Conservation (phyloP, 1,140 invertebrate species). For the Cataglyphis hispanica region DNA sequence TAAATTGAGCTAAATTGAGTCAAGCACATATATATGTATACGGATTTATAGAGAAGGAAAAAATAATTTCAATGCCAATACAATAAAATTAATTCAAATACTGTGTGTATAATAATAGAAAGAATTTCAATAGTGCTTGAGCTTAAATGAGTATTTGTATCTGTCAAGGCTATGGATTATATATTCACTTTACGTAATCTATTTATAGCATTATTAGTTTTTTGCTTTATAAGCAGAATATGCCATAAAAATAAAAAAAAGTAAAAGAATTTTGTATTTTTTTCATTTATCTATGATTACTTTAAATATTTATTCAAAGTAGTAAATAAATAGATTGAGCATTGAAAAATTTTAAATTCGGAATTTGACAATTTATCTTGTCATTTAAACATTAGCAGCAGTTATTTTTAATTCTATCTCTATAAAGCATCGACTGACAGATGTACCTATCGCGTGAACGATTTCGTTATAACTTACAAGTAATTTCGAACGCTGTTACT, state of each 20-base stretch:
- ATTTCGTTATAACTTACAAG: constrained; percentile 72
- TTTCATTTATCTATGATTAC: neutral
- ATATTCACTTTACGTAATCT: neutral
- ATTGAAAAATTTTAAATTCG: neutral
- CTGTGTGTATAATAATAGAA: neutral
- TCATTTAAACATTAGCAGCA: constrained; percentile 36
- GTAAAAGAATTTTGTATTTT: neutral
- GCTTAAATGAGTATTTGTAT: neutral
- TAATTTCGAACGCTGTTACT: constrained; percentile 74
- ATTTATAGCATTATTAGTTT: neutral
- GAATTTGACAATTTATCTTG: neutral
- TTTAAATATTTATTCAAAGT: neutral
- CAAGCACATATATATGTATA: neutral
- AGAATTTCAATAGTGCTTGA: neutral
- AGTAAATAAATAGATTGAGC: too few species aligned
- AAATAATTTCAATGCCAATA: neutral
- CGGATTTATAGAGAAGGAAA: neutral
- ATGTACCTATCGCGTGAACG: constrained; percentile 71
- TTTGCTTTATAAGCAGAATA: neutral
- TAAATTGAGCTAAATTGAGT: constrained; percentile 3
- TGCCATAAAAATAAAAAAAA: neutral
- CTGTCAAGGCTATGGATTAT: neutral
- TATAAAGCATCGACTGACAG: constrained; percentile 19
- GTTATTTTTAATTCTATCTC: constrained; percentile 56
- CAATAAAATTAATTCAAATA: neutral